phyloP scores from a whole-genome alignment of 2,797 vertebrate species.

The Oreochromis mossambicus region DNA sequence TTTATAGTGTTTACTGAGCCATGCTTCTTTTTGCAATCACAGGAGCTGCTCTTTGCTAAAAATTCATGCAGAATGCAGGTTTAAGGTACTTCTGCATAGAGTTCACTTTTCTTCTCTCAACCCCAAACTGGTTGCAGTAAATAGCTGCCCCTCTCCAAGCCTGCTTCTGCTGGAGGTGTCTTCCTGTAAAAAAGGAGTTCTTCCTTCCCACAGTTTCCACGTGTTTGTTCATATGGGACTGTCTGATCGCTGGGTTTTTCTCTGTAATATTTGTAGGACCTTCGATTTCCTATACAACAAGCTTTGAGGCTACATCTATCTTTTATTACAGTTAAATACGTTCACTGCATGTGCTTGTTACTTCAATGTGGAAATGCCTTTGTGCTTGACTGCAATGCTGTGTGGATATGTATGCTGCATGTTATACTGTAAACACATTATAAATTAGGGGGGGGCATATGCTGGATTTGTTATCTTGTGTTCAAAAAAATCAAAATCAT shows the following conservation, averaged over 20 bases:
- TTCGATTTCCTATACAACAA: neutral
- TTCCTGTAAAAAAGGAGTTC: neutral
- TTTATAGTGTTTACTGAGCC: neutral
- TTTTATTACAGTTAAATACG: neutral
- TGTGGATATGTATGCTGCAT: neutral
- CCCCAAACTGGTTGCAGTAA: neutral
- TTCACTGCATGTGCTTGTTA: neutral
- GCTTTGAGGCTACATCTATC: neutral
- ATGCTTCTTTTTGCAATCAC: accelerated
- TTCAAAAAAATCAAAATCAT: neutral
- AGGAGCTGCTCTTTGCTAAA: neutral
- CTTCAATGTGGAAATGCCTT: neutral
- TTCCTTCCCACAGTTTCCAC: neutral
- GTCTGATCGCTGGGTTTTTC: neutral
- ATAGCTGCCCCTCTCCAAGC: neutral
- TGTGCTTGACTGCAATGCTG: neutral
- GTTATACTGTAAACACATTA: neutral
- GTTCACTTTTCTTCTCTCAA: neutral
- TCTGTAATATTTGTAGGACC: neutral
- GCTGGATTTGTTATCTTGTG: neutral
- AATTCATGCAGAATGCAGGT: neutral
- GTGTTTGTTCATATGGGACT: accelerated
- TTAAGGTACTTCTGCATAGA: neutral
- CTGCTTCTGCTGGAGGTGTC: neutral
- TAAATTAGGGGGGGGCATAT: neutral